Conservation (phyloP, 2,113 vertebrate species). For the Onychostoma macrolepis region DNA sequence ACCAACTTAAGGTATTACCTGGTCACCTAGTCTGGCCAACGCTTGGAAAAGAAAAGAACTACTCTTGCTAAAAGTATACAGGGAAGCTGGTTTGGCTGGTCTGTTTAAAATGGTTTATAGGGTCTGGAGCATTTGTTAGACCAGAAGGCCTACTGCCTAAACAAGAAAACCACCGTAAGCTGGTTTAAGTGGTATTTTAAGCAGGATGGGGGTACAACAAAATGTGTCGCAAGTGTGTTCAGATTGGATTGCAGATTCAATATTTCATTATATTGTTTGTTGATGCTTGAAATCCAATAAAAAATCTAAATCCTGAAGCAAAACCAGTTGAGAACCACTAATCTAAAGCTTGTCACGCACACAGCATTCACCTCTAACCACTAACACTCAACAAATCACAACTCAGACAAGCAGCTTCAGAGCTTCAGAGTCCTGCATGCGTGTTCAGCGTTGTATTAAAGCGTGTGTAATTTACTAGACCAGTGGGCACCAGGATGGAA, state of each 20-base stretch:
- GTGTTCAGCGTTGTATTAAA: not conserved
- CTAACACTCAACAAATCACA: constrained; percentile 78
- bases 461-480: not conserved
- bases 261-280: not conserved
- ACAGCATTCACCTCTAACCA: constrained; percentile 76
- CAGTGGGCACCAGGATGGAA: not conserved
- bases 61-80: no score
- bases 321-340: not conserved
- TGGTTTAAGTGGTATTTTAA: not conserved
- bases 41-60: not conserved
- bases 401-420: constrained; percentile 59
- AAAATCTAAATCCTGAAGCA: not conserved
- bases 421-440: not conserved
- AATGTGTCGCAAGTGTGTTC: not conserved
- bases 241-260: not conserved
- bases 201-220: not conserved
- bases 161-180: not conserved
- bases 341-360: constrained; percentile 62
- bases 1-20: not conserved
- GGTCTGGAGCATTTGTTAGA: no score
- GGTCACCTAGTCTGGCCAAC: not conserved
- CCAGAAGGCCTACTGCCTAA: no score
- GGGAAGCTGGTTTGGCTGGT: no score
- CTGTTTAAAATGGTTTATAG: no score
- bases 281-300: not conserved